A percentile compares a stretch with the other conserved stretches of the same genome.
Evolutionary conservation across 2,888 invertebrate species (phyloP).

Genomic region (Amiota mariae): DNA sequence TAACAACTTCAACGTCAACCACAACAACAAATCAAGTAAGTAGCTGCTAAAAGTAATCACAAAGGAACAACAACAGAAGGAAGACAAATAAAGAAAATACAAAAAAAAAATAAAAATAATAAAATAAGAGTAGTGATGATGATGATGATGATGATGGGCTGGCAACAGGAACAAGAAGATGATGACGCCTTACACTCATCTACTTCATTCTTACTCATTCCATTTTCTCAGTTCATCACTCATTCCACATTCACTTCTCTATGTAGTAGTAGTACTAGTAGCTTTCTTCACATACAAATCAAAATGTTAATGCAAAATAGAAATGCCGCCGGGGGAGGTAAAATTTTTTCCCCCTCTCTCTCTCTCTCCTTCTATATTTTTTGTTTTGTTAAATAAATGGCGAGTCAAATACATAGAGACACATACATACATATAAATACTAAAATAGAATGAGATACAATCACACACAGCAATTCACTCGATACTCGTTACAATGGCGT

Average conservation of each 20-base stretch:
- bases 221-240: too few species aligned
- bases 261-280: background rate
- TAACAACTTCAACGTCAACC: background rate
- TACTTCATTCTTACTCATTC: too few species aligned
- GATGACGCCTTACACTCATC: too few species aligned
- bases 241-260: too few species aligned
- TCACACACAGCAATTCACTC: background rate
- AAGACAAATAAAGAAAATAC: background rate
- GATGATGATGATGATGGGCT: too few species aligned
- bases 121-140: too few species aligned
- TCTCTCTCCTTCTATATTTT: too few species aligned
- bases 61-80: background rate
- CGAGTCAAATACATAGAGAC: background rate
- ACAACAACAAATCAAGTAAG: background rate
- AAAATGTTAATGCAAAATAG: slow-evolving; percentile 26
- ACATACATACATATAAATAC: slow-evolving; percentile 39
- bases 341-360: too few species aligned
- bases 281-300: background rate
- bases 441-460: slow-evolving; percentile 27
- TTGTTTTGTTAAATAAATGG: slow-evolving; percentile 13
- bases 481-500: slow-evolving; percentile 3
- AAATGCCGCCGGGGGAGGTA: background rate
- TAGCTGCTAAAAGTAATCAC: background rate
- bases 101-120: too few species aligned
- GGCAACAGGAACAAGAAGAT: too few species aligned